A percentile compares a stretch with the other conserved stretches of the same genome.
Evolutionary conservation across 2,113 vertebrate species (phyloP).

Genomic region (Indicator maculatus): DNA sequence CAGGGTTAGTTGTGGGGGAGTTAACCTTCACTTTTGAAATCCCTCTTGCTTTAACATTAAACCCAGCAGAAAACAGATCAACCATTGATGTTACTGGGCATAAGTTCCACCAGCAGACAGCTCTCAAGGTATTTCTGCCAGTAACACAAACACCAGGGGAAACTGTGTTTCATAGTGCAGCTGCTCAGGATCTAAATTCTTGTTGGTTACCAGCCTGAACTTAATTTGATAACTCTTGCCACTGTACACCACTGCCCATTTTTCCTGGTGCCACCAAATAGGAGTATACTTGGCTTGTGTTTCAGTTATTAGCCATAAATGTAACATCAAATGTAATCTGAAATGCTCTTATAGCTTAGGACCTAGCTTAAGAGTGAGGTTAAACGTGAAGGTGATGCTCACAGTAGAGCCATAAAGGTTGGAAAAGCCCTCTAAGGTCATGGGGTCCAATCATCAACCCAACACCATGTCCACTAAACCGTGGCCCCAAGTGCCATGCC

Average conservation of each 20-base stretch:
- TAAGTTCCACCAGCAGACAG: neutral
- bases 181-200: neutral
- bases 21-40: neutral
- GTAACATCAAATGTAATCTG: neutral
- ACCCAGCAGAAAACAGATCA: neutral
- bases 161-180: neutral
- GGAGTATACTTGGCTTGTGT: rapidly evolving
- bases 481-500: too few relatives aligned
- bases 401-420: neutral
- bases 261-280: neutral
- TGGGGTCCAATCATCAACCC: too few relatives aligned
- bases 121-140: neutral
- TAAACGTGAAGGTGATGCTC: neutral
- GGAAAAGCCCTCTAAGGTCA: too few relatives aligned
- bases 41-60: neutral
- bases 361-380: neutral
- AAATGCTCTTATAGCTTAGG: neutral
- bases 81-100: neutral
- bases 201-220: neutral
- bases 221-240: neutral
- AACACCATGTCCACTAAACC: too few relatives aligned
- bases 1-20: neutral
- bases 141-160: neutral
- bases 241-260: neutral
- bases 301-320: neutral